Evolutionary conservation across 2,113 vertebrate genomes (phyloP).

Genomic region (Cromileptes altivelis): DNA sequence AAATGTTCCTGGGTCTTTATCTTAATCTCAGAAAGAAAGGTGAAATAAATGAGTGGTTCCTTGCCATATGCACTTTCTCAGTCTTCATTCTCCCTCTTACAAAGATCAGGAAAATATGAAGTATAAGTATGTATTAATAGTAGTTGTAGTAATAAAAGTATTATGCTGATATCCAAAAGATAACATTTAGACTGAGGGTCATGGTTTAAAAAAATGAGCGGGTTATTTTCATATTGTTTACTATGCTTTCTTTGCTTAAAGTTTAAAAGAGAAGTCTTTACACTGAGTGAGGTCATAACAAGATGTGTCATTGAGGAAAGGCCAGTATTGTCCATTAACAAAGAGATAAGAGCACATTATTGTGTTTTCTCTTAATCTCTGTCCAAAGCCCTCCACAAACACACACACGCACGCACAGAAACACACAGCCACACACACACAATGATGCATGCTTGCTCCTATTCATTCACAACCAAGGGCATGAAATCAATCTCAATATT

Average conservation of each 20-base stretch:
- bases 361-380: constrained; percentile 47
- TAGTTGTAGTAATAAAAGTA: not conserved
- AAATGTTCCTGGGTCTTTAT: too few species aligned
- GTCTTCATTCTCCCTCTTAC: too few species aligned
- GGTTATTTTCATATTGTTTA: not conserved
- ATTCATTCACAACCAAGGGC: constrained; percentile 18
- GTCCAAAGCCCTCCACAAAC: not conserved
- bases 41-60: too few species aligned
- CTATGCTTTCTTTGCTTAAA: not conserved
- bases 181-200: not conserved
- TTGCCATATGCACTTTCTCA: too few species aligned
- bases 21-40: too few species aligned
- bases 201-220: not conserved
- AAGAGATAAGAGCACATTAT: constrained; percentile 46
- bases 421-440: constrained; percentile 19
- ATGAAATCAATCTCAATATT: constrained; percentile 53
- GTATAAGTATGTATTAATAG: too few species aligned
- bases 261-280: constrained; percentile 11
- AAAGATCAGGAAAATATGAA: too few species aligned
- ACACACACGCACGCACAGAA: not conserved
- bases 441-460: not conserved
- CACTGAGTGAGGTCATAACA: constrained; percentile 8
- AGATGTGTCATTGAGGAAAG: constrained; percentile 19
- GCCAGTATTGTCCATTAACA: constrained; percentile 25
- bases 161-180: not conserved